These are phyloP conservation scores for Polypedilum vanderplanki DNA, from an alignment of 1,140 invertebrate genomes.

Conservation along the genomic window DNA sequence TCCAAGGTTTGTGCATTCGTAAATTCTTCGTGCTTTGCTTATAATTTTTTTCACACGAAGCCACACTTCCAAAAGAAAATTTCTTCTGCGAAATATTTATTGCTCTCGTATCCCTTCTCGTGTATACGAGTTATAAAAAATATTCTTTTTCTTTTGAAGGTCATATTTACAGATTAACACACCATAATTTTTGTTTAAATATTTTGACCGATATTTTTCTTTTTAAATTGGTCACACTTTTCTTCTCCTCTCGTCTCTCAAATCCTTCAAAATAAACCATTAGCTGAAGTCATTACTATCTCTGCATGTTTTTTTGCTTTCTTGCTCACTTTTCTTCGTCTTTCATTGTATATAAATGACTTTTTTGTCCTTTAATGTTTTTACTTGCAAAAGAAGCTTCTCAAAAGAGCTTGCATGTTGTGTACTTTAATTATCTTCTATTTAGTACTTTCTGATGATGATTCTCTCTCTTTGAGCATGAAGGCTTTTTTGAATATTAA, in stretches of 20 bases:
- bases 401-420: neutral
- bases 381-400: neutral
- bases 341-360: constrained; percentile 12
- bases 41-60: constrained; percentile 15
- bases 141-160: neutral
- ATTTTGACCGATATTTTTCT: constrained; percentile 29
- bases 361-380: neutral
- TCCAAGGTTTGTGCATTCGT: constrained; percentile 17
- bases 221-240: constrained; percentile 29
- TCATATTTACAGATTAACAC: constrained; percentile 28
- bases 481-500: neutral
- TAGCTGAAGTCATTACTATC: neutral
- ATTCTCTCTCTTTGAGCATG: neutral
- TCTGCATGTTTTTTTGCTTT: neutral
- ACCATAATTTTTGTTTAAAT: constrained; percentile 29
- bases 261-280: constrained; percentile 20
- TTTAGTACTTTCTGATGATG: neutral
- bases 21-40: constrained; percentile 22
- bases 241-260: neutral
- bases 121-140: neutral
- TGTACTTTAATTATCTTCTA: constrained; percentile 8
- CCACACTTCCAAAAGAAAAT: neutral
- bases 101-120: neutral
- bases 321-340: neutral
- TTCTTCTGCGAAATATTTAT: neutral